Conservation (phyloP, 2,888 invertebrate genomes). For the Dorcus parallelipipedus region DNA sequence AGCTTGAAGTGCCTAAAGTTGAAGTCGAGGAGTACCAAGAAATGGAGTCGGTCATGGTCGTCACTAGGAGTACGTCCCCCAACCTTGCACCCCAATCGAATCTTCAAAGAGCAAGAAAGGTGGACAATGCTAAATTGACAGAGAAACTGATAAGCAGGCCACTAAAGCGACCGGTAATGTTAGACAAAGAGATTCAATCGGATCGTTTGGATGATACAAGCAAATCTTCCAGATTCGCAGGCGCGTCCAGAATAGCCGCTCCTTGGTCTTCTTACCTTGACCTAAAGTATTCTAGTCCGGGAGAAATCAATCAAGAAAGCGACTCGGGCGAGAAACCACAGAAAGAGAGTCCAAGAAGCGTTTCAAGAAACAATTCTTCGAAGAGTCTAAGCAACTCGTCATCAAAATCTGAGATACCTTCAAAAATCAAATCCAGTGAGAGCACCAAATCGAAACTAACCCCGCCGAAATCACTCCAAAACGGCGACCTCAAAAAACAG, state of each 20-base stretch:
- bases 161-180: conserved; percentile 53
- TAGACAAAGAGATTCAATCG: conserved; percentile 72
- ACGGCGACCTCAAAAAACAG: conserved; percentile 35
- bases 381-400: conserved; percentile 47
- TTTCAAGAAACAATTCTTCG: conserved; percentile 48
- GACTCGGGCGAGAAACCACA: conserved; percentile 51
- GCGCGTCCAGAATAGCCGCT: conserved; percentile 54
- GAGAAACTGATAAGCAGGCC: conserved; percentile 66
- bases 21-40: conserved; percentile 28
- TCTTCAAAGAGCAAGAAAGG: conserved; percentile 63
- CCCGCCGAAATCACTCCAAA: conserved; percentile 29
- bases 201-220: conserved; percentile 69
- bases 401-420: conserved; percentile 22
- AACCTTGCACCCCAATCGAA: conserved; percentile 58
- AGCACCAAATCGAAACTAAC: conserved; percentile 31
- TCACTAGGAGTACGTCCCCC: conserved; percentile 77
- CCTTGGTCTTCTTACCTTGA: conserved; percentile 63
- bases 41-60: conserved; percentile 57
- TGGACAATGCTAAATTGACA: conserved; percentile 69
- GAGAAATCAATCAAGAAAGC: conserved; percentile 20
- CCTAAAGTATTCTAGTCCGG: conserved; percentile 49
- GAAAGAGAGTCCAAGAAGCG: conserved; percentile 44
- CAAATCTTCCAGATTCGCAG: conserved; percentile 63
- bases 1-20: conserved; percentile 3
- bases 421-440: conserved; percentile 25